Percentiles rank a stretch among this genome's conserved stretches.
phyloP scores from a whole-genome alignment of 1,140 invertebrate species.

The Pogonomyrmex californicus region DNA sequence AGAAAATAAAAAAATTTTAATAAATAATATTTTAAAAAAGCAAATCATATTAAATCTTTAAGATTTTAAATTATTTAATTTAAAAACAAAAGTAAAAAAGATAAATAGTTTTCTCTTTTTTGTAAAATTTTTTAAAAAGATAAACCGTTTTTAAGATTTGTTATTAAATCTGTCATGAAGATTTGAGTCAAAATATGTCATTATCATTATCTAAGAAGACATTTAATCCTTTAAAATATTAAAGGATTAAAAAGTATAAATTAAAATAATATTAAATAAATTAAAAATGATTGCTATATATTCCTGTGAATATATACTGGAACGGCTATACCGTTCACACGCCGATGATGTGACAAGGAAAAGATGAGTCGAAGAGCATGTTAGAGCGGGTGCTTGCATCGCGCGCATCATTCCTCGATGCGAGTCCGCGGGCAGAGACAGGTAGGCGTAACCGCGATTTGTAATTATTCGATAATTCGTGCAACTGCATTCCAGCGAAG shows the following conservation, averaged over 20 bases:
- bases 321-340: not conserved
- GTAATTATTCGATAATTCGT: conserved; percentile 72
- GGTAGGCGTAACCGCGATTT: conserved; percentile 64
- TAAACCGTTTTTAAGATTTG: not conserved
- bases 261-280: not conserved
- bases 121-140: not conserved
- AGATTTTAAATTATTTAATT: not conserved
- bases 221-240: not conserved
- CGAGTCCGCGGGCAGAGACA: conserved; percentile 2
- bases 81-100: not conserved
- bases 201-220: too few relatives aligned
- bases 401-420: not conserved
- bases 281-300: not conserved
- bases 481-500: conserved; percentile 61
- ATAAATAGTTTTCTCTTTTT: not conserved
- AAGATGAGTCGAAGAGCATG: not conserved
- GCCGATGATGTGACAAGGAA: not conserved
- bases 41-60: too few relatives aligned
- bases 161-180: not conserved
- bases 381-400: not conserved
- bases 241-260: not conserved
- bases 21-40: too few relatives aligned
- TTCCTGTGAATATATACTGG: not conserved
- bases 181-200: not conserved
- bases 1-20: not conserved